Conservation (phyloP, 2,888 invertebrate species). For the Tromatobia lineatoria region DNA sequence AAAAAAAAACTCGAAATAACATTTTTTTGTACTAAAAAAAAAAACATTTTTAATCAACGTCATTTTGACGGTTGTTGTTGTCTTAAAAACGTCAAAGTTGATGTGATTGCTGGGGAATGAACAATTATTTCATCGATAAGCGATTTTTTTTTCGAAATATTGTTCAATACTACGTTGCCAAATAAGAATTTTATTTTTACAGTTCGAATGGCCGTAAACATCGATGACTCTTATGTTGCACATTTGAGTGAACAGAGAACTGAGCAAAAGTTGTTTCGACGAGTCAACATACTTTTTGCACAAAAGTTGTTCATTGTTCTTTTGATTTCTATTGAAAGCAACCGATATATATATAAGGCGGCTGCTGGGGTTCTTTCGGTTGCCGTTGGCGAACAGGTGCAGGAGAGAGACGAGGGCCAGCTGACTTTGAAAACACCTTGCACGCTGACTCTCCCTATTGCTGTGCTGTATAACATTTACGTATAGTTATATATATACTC, state of each 20-base stretch:
- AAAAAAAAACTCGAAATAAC: too few species aligned
- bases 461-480: constrained; percentile 1
- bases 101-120: too few species aligned
- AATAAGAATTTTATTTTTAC: too few species aligned
- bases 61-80: too few species aligned
- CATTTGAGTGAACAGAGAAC: not conserved
- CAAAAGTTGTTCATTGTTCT: constrained; percentile 4
- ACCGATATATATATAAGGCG: constrained; percentile 50
- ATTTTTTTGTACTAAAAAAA: too few species aligned
- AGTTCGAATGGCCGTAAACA: too few species aligned
- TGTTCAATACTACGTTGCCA: too few species aligned
- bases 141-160: too few species aligned
- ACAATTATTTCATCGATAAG: too few species aligned
- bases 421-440: constrained; percentile 80
- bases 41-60: too few species aligned
- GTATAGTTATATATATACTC: constrained; percentile 35
- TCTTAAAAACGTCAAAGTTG: too few species aligned
- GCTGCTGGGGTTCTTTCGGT: constrained; percentile 57
- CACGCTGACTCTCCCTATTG: constrained; percentile 68
- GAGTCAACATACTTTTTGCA: not conserved
- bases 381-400: constrained; percentile 77
- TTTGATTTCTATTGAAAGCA: constrained; percentile 13
- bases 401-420: constrained; percentile 74
- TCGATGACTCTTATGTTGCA: too few species aligned
- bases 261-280: not conserved